These are phyloP conservation scores for Parotocinclus haroldoi DNA, from an alignment of 2,797 vertebrate genomes.

Conservation along the genomic window DNA sequence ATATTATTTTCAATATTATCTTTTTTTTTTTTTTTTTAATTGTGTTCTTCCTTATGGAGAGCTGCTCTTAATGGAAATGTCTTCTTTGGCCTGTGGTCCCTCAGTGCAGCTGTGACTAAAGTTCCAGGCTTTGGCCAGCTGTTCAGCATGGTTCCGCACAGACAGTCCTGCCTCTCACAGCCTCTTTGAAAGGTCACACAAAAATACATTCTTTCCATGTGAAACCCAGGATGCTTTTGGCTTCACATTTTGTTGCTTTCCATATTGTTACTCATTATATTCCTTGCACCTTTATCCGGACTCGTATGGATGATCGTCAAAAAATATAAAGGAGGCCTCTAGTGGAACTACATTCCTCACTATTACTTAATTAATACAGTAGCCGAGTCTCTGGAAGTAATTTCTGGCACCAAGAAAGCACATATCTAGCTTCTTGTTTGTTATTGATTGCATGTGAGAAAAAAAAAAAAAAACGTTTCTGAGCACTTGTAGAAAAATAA, in stretches of 20 bases:
- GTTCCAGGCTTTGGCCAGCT: constrained; percentile 37
- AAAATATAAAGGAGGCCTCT: constrained; percentile 22
- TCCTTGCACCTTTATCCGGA: constrained; percentile 13
- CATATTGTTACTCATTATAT: constrained; percentile 26
- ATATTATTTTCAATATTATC: constrained; percentile 31
- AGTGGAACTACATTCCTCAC: constrained; percentile 34
- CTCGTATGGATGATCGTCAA: constrained; percentile 7
- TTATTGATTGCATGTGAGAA: constrained; percentile 70
- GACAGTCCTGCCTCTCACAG: constrained; percentile 32
- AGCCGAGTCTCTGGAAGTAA: constrained; percentile 73
- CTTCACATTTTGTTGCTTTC: constrained; percentile 34
- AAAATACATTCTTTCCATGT: constrained; percentile 37
- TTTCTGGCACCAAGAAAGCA: constrained; percentile 74
- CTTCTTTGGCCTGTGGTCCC: constrained; percentile 21
- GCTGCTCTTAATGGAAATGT: constrained; percentile 35
- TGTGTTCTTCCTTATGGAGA: constrained; percentile 33
- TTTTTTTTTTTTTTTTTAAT: constrained; percentile 23
- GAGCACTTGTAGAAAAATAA: constrained; percentile 49
- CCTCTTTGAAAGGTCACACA: constrained; percentile 28
- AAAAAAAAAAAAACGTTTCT: constrained; percentile 52
- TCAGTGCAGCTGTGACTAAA: constrained; percentile 24
- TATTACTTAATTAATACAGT: constrained; percentile 63
- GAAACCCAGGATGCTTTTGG: constrained; percentile 40
- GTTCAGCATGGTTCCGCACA: constrained; percentile 33
- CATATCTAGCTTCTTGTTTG: constrained; percentile 81